Percentiles rank a stretch among this genome's conserved stretches.
Evolutionary conservation across 2,888 invertebrate species (phyloP).

Genomic region (Eupithecia dodoneata): DNA sequence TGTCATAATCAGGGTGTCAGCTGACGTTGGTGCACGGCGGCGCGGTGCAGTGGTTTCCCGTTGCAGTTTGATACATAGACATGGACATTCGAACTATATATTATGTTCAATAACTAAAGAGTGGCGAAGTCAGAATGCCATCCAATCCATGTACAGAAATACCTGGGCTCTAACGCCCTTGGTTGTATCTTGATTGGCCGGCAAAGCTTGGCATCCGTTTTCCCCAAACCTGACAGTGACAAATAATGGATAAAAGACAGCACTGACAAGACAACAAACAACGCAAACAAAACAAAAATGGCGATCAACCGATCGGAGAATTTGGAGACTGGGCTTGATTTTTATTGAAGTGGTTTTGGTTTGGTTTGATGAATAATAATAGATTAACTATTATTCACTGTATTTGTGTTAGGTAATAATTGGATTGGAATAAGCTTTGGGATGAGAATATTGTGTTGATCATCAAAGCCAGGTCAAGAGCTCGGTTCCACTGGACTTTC

Average conservation of each 20-base stretch:
- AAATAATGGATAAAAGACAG: neutral
- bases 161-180: too few relatives aligned
- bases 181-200: too few relatives aligned
- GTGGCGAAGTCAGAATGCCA: too few relatives aligned
- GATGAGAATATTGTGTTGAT: neutral
- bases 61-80: too few relatives aligned
- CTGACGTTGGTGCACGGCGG: too few relatives aligned
- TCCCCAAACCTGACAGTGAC: neutral
- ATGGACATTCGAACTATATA: too few relatives aligned
- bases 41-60: too few relatives aligned
- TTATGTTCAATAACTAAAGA: too few relatives aligned
- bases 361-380: neutral
- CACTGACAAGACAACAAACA: neutral
- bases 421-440: neutral
- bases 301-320: neutral
- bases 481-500: neutral
- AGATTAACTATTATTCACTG: neutral
- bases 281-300: neutral
- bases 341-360: neutral
- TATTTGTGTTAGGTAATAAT: neutral
- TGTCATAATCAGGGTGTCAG: too few relatives aligned
- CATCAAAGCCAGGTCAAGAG: neutral
- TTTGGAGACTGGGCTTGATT: neutral
- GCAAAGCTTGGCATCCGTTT: too few relatives aligned
- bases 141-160: too few relatives aligned